phyloP scores from a whole-genome alignment of 2,888 invertebrate genomes.

The Hedychridium roseum region DNA sequence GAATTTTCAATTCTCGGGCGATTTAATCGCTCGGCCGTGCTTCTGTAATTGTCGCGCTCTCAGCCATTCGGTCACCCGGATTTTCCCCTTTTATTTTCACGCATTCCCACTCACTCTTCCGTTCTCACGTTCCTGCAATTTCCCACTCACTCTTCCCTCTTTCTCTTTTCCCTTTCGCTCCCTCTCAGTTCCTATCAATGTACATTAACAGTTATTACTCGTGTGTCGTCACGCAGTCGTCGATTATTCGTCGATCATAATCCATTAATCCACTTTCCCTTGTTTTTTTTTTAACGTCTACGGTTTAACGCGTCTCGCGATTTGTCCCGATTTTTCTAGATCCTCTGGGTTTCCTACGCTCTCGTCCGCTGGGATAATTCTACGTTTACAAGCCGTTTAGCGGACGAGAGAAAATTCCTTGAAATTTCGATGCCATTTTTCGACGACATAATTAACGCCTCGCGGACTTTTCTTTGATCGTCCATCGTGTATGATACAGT shows the following conservation, averaged over 20 bases:
- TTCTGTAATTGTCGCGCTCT: no score
- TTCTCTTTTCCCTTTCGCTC: slow-evolving; percentile 10
- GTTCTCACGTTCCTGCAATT: slow-evolving; percentile 1
- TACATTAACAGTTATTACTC: slow-evolving; percentile 19
- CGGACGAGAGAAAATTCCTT: slow-evolving; percentile 1
- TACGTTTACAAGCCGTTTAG: background rate
- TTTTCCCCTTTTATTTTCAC: slow-evolving; percentile 5
- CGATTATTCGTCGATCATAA: slow-evolving; percentile 14
- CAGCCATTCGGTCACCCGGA: slow-evolving; percentile 6
- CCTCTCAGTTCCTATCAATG: slow-evolving; percentile 8
- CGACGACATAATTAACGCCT: slow-evolving; percentile 16
- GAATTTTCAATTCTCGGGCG: slow-evolving; percentile 54
- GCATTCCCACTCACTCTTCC: slow-evolving; percentile 7
- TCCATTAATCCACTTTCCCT: no score
- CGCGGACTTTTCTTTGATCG: slow-evolving; percentile 4
- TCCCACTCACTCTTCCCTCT: slow-evolving; percentile 8
- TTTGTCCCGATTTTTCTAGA: no score
- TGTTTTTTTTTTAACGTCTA: no score
- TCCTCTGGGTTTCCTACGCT: no score
- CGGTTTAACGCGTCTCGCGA: no score
- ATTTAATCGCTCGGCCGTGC: slow-evolving; percentile 37
- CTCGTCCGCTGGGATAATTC: no score
- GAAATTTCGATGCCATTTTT: slow-evolving; percentile 3
- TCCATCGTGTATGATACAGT: slow-evolving; percentile 34
- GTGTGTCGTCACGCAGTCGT: slow-evolving; percentile 12